Evolutionary conservation across 2,113 vertebrate genomes (phyloP).

Genomic region (Formicarius rufipectus): DNA sequence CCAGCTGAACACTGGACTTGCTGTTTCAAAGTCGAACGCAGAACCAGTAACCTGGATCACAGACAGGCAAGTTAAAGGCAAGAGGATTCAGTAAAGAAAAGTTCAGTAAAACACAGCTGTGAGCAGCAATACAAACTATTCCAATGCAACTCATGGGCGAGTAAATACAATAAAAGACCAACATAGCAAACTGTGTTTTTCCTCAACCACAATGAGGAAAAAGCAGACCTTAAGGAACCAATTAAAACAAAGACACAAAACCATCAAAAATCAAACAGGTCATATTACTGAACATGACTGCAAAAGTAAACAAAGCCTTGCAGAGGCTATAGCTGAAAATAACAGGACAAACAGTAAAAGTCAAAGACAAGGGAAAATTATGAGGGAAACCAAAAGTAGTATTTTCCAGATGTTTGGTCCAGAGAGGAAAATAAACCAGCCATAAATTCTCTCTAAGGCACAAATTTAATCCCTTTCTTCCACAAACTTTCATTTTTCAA

Average conservation of each 20-base stretch:
- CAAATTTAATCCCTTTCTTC: background rate
- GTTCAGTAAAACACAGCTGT: background rate
- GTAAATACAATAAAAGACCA: background rate
- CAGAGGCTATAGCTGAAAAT: background rate
- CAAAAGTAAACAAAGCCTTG: background rate
- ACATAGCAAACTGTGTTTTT: accelerated
- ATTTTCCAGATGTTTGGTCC: background rate
- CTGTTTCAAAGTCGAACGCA: background rate
- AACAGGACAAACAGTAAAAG: background rate
- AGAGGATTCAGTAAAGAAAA: background rate
- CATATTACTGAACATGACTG: background rate
- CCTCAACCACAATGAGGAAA: background rate
- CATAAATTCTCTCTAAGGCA: background rate
- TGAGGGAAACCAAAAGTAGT: background rate
- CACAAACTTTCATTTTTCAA: background rate
- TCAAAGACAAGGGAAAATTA: background rate
- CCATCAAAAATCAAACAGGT: background rate
- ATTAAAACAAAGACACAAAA: background rate
- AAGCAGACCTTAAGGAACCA: background rate
- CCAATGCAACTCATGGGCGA: background rate
- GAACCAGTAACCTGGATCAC: background rate
- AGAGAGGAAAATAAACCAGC: accelerated
- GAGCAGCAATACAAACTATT: background rate
- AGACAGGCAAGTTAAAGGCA: background rate
- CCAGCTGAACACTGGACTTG: background rate